A percentile compares a stretch with the other conserved stretches of the same genome.
Evolutionary conservation across 2,113 vertebrate species (phyloP).

Genomic region (Typhlomys cinereus): DNA sequence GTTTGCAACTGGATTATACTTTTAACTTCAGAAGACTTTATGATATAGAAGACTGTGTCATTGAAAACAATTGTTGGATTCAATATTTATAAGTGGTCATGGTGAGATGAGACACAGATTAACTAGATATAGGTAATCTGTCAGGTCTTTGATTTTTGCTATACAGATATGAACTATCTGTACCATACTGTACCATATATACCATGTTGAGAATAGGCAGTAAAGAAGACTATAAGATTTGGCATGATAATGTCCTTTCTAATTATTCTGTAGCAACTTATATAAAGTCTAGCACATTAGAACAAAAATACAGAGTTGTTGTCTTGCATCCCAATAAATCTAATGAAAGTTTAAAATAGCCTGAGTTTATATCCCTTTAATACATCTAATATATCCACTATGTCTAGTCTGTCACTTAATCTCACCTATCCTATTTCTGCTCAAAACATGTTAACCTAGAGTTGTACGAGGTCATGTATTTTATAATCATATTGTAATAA

Average conservation of each 20-base stretch:
- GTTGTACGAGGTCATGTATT: neutral
- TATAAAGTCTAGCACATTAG: neutral
- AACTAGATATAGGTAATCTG: neutral
- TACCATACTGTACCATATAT: too few species aligned
- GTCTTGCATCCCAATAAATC: neutral
- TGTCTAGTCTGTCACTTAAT: neutral
- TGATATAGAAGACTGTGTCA: too few species aligned
- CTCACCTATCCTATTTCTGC: neutral
- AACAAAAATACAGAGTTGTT: neutral
- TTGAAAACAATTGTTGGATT: neutral
- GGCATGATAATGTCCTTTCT: neutral
- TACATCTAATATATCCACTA: neutral
- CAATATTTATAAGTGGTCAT: neutral
- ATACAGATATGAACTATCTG: neutral
- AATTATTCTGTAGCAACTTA: neutral
- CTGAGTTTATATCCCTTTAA: neutral
- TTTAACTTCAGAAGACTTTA: neutral
- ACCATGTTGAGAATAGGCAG: too few species aligned
- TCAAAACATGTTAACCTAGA: too few species aligned
- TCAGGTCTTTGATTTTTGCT: neutral
- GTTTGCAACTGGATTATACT: neutral
- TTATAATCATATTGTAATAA: neutral
- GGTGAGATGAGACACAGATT: neutral
- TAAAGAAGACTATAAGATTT: neutral
- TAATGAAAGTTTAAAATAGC: neutral